Percentiles rank a stretch among this genome's conserved stretches.
phyloP scores from a whole-genome alignment of 2,113 vertebrate species.

The Ophiodon elongatus region DNA sequence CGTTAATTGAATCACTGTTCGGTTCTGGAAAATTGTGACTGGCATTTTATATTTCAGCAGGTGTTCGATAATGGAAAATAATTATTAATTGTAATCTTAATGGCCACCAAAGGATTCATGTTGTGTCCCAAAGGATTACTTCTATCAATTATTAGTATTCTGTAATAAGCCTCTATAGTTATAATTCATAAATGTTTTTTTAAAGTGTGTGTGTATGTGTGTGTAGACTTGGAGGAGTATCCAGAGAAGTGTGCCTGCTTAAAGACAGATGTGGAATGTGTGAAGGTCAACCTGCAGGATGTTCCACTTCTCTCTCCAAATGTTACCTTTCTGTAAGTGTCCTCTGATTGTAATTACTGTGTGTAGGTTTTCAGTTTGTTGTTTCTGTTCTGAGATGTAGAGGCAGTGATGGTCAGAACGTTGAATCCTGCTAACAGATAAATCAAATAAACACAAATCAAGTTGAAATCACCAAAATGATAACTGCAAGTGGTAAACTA shows the following conservation, averaged over 20 bases:
- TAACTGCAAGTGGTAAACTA: neutral
- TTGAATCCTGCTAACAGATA: neutral
- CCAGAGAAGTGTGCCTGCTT: slow-evolving; percentile 80
- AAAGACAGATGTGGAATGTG: slow-evolving; percentile 79
- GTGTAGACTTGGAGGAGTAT: slow-evolving; percentile 77
- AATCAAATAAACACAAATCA: neutral
- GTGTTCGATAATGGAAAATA: neutral
- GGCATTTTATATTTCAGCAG: neutral
- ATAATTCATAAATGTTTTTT: no score
- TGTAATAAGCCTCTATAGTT: neutral
- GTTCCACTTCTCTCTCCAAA: slow-evolving; percentile 81
- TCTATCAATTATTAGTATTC: neutral
- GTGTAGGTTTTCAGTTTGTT: neutral
- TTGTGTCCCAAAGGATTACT: neutral
- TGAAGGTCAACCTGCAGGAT: slow-evolving; percentile 72
- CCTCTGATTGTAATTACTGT: neutral
- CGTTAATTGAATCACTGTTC: neutral
- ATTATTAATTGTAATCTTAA: neutral
- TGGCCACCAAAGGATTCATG: neutral
- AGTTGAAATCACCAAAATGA: neutral
- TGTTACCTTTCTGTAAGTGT: slow-evolving; percentile 84
- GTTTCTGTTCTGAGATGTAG: neutral
- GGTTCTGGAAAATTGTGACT: neutral
- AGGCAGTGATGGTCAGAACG: neutral
- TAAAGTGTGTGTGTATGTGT: slow-evolving; percentile 48